phyloP scores from a whole-genome alignment of 2,888 invertebrate genomes.

The Odontomyia ornata region DNA sequence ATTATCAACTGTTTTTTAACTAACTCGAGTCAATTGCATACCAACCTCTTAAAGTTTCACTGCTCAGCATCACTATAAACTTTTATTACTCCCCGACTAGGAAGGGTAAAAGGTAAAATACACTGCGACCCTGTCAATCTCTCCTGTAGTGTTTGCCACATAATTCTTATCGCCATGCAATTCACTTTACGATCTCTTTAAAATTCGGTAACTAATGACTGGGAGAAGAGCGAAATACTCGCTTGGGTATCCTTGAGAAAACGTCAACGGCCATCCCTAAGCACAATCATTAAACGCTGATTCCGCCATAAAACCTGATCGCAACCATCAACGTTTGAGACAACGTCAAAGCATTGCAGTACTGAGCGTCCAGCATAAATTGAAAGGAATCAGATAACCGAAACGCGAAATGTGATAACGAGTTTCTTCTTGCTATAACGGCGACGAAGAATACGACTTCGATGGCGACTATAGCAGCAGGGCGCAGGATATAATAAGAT shows the following conservation, averaged over 20 bases:
- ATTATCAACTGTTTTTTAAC: no score
- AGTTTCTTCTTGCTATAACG: constrained; percentile 29
- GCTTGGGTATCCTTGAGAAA: neutral
- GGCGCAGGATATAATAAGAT: constrained; percentile 3
- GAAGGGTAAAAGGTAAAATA: neutral
- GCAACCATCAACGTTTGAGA: constrained; percentile 25
- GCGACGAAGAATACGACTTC: neutral
- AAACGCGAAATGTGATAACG: constrained; percentile 43
- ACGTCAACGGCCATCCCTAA: neutral
- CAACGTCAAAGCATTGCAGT: constrained; percentile 12
- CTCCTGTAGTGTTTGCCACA: neutral
- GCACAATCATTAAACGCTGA: constrained; percentile 23
- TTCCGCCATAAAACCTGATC: constrained; percentile 35
- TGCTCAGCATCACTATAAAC: neutral
- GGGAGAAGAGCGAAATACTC: constrained; percentile 4
- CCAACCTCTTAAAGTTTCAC: neutral
- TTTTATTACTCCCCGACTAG: neutral
- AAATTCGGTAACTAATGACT: constrained; percentile 27
- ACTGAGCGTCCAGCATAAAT: constrained; percentile 25
- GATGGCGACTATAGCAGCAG: neutral
- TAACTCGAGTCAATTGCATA: no score
- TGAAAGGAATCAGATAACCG: constrained; percentile 43
- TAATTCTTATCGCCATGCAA: constrained; percentile 18
- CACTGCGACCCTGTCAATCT: neutral
- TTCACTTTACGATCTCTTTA: constrained; percentile 31